Conservation (phyloP, 2,888 invertebrate species). For the Philonicus albiceps region DNA sequence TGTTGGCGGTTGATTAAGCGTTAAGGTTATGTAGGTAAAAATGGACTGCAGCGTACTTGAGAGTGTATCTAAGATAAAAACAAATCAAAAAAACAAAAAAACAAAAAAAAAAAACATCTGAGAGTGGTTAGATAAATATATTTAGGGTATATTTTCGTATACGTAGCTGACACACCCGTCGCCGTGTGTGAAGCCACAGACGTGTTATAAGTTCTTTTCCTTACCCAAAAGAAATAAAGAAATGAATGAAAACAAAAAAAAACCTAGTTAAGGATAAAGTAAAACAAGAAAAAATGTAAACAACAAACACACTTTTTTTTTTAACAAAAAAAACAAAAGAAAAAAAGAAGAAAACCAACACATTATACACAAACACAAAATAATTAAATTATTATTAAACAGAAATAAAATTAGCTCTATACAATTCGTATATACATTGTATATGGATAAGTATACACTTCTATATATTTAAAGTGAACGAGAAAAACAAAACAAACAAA, state of each 20-base stretch:
- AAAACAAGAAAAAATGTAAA: conserved; percentile 41
- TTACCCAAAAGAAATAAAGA: conserved; percentile 41
- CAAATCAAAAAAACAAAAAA: background rate
- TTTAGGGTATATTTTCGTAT: conserved; percentile 51
- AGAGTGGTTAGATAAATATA: conserved; percentile 40
- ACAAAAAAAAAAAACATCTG: background rate
- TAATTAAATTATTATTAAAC: conserved; percentile 48
- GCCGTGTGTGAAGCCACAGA: conserved; percentile 41
- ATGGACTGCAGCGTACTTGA: conserved; percentile 47
- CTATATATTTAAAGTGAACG: conserved; percentile 49
- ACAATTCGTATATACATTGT: conserved; percentile 50
- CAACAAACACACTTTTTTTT: conserved; percentile 22
- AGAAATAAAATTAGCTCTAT: conserved; percentile 46
- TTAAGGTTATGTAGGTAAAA: conserved; percentile 31
- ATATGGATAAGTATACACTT: conserved; percentile 50
- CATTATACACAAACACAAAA: conserved; percentile 48
- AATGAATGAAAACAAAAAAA: no score
- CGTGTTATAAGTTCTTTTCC: conserved; percentile 32
- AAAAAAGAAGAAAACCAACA: background rate
- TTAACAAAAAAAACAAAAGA: no score
- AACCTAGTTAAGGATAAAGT: conserved; percentile 44
- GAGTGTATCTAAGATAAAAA: conserved; percentile 45
- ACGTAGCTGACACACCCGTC: conserved; percentile 48
- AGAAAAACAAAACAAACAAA: background rate
- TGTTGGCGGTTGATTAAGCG: conserved; percentile 45